phyloP scores from a whole-genome alignment of 2,888 invertebrate species.

The Lycophotia porphyrea region DNA sequence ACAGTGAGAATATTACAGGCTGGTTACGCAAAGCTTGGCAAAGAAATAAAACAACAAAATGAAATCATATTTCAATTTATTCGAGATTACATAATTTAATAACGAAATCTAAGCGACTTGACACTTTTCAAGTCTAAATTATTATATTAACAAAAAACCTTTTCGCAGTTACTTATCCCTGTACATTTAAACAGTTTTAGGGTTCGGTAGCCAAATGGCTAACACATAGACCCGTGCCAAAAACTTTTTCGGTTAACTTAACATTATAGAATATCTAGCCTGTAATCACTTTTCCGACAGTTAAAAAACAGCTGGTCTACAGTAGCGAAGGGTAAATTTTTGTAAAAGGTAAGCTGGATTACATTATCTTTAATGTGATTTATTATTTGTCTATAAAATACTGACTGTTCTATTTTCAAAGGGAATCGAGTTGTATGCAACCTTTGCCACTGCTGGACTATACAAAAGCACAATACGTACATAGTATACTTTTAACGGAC shows the following conservation, averaged over 20 bases:
- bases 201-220: background rate
- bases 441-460: too few species aligned
- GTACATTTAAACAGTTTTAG: background rate
- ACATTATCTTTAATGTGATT: too few species aligned
- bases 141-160: conserved; percentile 53
- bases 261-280: background rate
- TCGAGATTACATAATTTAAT: conserved; percentile 83
- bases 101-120: conserved; percentile 67
- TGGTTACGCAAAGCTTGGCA: background rate
- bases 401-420: too few species aligned
- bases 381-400: too few species aligned
- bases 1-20: too few species aligned
- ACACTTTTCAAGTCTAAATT: conserved; percentile 65
- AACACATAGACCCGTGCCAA: background rate
- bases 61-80: conserved; percentile 84
- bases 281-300: background rate
- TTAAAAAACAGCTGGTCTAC: background rate
- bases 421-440: too few species aligned
- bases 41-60: conserved; percentile 70
- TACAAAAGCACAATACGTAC: too few species aligned
- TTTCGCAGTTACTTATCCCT: conserved; percentile 23
- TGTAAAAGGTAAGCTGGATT: too few species aligned
- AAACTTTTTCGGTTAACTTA: background rate
- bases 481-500: background rate
- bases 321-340: too few species aligned